Evolutionary conservation across 2,113 vertebrate species (phyloP).

Genomic region (Pygoscelis adeliae): DNA sequence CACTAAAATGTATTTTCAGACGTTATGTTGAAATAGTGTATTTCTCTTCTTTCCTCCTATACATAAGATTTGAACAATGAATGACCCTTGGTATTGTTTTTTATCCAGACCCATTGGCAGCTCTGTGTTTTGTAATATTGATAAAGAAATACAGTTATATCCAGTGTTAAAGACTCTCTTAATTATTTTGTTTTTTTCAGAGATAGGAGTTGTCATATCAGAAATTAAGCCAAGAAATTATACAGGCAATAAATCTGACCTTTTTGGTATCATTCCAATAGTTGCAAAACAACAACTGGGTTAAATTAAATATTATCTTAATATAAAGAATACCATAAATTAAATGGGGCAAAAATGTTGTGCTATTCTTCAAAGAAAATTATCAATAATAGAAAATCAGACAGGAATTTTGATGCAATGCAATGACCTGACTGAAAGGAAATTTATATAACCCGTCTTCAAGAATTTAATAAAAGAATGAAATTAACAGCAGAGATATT

Average conservation of each 20-base stretch:
- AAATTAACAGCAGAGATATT: neutral
- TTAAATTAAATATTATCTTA: neutral
- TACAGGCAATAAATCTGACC: neutral
- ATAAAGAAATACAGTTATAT: neutral
- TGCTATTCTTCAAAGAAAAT: neutral
- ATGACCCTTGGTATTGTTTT: neutral
- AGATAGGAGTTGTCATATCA: neutral
- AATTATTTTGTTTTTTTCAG: neutral
- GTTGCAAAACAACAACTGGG: neutral
- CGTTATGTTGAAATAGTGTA: neutral
- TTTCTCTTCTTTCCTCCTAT: neutral
- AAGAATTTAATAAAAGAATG: neutral
- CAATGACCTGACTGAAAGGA: neutral
- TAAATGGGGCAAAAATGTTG: neutral
- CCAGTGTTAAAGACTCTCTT: neutral
- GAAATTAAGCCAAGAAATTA: neutral
- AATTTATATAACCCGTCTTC: neutral
- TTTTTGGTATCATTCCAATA: neutral
- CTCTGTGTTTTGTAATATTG: neutral
- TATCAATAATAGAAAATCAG: neutral
- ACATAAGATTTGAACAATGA: neutral
- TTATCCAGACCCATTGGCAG: neutral
- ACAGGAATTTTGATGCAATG: neutral
- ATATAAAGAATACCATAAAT: neutral
- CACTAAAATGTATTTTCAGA: neutral